phyloP scores from a whole-genome alignment of 2,888 invertebrate genomes.

The Pheosia gnoma region DNA sequence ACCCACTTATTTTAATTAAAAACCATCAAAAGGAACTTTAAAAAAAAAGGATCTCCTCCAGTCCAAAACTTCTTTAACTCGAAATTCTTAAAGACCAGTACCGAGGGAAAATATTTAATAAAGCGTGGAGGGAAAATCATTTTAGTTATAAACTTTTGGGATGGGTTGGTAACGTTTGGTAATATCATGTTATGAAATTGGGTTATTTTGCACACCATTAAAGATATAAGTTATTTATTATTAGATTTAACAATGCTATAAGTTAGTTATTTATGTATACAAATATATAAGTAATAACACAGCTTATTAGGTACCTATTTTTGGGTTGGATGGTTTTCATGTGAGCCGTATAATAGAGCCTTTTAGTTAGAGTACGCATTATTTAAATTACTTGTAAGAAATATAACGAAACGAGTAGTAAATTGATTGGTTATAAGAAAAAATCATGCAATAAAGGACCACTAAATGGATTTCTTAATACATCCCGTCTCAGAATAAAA shows the following conservation, averaged over 20 bases:
- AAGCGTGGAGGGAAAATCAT: slow-evolving; percentile 18
- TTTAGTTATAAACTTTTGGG: slow-evolving; percentile 24
- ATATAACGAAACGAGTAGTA: too few species aligned
- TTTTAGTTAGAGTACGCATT: too few species aligned
- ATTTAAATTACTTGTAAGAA: too few species aligned
- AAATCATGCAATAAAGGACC: too few species aligned
- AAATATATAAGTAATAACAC: too few species aligned
- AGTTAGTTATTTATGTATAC: too few species aligned
- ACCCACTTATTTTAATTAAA: slow-evolving; percentile 32
- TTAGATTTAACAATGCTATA: not conserved
- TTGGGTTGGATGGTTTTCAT: too few species aligned
- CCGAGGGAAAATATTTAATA: slow-evolving; percentile 10
- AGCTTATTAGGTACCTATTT: too few species aligned
- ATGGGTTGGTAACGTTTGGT: slow-evolving; percentile 11
- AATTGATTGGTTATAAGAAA: too few species aligned
- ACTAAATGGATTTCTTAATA: too few species aligned
- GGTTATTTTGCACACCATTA: not conserved
- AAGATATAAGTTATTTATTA: not conserved
- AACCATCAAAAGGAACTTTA: not conserved
- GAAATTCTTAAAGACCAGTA: not conserved
- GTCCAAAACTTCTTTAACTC: not conserved
- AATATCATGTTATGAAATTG: slow-evolving; percentile 18
- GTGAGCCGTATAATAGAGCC: too few species aligned
- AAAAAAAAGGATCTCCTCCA: not conserved
- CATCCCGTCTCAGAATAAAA: too few species aligned